Percentiles rank a stretch among this genome's conserved stretches.
These are phyloP conservation scores for Fopius arisanus DNA, from an alignment of 1,140 invertebrate genomes.

Conservation along the genomic window DNA sequence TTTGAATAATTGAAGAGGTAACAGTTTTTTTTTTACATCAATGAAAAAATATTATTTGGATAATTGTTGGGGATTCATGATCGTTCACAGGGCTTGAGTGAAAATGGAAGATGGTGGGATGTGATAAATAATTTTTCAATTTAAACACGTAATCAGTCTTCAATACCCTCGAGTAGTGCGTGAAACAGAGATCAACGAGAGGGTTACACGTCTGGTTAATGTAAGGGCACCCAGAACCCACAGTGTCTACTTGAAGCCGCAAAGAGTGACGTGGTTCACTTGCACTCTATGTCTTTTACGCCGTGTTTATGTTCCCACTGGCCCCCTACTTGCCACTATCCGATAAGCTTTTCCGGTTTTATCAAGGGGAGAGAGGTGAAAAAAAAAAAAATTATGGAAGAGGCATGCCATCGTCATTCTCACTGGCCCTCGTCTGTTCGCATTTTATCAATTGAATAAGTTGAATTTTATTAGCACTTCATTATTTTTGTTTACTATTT, in stretches of 20 bases:
- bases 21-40: too few species aligned
- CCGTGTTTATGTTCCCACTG: constrained; percentile 53
- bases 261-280: constrained; percentile 12
- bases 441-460: background rate
- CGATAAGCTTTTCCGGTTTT: constrained; percentile 53
- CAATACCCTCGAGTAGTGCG: constrained; percentile 14
- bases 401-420: background rate
- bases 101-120: background rate
- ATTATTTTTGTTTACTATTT: background rate
- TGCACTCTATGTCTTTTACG: constrained; percentile 10
- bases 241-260: constrained; percentile 15
- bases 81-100: too few species aligned
- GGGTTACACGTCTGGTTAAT: constrained; percentile 49
- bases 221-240: constrained; percentile 38
- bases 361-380: constrained; percentile 17
- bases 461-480: background rate
- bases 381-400: constrained; percentile 4
- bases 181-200: constrained; percentile 12
- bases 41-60: too few species aligned
- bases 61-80: too few species aligned
- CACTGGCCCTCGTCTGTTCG: background rate
- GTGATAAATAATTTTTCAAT: background rate
- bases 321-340: constrained; percentile 37
- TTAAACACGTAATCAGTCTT: background rate
- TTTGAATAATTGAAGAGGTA: too few species aligned